Base-by-base conservation (phyloP, 2,888 invertebrate species). In the Epistrophe eligans region DNA sequence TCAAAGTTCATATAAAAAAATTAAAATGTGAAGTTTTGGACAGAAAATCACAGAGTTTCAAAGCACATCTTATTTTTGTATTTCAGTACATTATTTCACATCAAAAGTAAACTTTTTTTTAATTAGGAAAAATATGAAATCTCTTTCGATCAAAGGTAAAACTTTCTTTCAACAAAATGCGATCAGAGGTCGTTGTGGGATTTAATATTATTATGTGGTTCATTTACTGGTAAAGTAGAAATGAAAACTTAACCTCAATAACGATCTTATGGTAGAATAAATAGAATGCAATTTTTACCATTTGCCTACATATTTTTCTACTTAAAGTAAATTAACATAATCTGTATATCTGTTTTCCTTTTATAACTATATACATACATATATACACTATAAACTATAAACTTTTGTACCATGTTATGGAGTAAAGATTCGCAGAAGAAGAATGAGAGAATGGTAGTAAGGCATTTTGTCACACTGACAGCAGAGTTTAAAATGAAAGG, bases 261-360 rank as follows among this genome's bases (percentile, higher is more conserved):
- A 24, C 58, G 52, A 38, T 67, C 55, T 73, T 73, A 73, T 79
- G 24, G 4, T 24, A 24, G 24, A 48, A 48, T 48, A 48, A 48
- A 48, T 48, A 4, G 48, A 24, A 24, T 52, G 13, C 52, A 52
- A 52, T 52, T 52, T 52, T 24, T 24, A 24, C 7, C 52, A 52
- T 24, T n/a, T 13, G 1, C 45, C 45, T 45, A 8, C n/a, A n/a
- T 45, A 45, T 24, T 50, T 43, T 7, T 43, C 43, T 13, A 13
- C 13, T 11, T 40, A 40, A 40, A 40, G 7, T 5, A n/a, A 43
- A 43, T 43, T 43, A 43, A n/a, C 43, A 43, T 43, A 7, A 43
- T n/a, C 7, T 43, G n/a, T 5, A 43, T 13, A 10, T n/a, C n/a
- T n/a, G n/a, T n/a, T n/a, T n/a, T n/a, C n/a, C n/a, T n/a, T n/a